phyloP scores from a whole-genome alignment of 2,113 vertebrate species.

The Saguinus imperator region DNA sequence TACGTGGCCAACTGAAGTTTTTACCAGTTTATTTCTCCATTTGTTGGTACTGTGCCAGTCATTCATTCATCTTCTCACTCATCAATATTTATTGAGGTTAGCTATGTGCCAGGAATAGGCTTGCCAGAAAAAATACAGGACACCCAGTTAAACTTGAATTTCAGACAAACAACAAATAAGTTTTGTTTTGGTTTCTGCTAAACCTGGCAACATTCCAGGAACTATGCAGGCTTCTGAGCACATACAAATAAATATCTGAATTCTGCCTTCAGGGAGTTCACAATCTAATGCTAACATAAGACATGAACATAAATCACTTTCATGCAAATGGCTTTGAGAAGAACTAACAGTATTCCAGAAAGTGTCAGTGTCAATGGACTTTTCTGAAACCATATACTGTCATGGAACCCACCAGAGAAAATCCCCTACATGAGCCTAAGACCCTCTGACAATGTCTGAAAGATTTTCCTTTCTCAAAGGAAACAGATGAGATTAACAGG shows the following conservation, averaged over 20 bases:
- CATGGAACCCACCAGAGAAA: background rate
- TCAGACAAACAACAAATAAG: background rate
- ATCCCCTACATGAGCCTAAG: background rate
- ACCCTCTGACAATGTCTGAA: background rate
- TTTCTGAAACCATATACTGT: background rate
- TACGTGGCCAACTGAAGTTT: background rate
- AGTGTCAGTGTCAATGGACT: background rate
- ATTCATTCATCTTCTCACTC: background rate
- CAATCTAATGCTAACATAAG: background rate
- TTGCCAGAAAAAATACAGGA: background rate
- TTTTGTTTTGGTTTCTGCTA: background rate
- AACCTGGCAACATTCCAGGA: background rate
- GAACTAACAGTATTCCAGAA: background rate
- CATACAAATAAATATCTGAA: background rate
- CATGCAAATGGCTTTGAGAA: background rate
- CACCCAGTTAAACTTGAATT: constrained; percentile 4
- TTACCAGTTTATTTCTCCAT: background rate
- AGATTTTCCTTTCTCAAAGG: background rate
- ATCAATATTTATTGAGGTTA: background rate
- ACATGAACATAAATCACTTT: background rate
- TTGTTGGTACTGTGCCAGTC: background rate
- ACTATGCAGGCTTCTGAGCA: background rate
- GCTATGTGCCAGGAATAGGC: background rate
- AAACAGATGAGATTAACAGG: background rate
- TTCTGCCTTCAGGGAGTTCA: constrained; percentile 24